These are phyloP conservation scores for Zoanthus sociatus DNA, from an alignment of 92 coral and sea anemone species.

Conservation along the genomic window DNA sequence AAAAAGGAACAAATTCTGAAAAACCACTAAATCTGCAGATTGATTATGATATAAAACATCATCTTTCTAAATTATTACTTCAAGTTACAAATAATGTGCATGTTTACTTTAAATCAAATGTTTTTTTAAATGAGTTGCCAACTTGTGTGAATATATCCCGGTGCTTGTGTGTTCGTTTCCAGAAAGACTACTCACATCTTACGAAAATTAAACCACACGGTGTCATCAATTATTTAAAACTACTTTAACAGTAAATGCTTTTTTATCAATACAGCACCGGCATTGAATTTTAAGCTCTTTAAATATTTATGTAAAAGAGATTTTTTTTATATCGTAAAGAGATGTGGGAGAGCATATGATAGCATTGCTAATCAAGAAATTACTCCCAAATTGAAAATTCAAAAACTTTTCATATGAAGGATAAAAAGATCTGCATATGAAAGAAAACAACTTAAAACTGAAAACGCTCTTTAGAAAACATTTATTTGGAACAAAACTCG, in stretches of 20 bases:
- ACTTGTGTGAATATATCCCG: too few species aligned
- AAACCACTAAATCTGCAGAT: too few species aligned
- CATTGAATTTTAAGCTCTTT: not conserved
- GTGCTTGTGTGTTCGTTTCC: too few species aligned
- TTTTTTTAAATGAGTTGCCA: too few species aligned
- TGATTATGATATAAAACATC: too few species aligned
- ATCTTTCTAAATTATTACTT: too few species aligned
- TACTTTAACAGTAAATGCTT: not conserved
- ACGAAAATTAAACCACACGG: not conserved
- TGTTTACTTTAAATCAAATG: too few species aligned
- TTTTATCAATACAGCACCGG: not conserved
- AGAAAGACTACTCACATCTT: not conserved
- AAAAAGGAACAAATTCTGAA: too few species aligned
- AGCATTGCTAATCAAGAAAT: not conserved
- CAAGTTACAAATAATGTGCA: too few species aligned
- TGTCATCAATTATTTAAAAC: not conserved
- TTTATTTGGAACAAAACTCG: not conserved
- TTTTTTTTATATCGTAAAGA: not conserved
- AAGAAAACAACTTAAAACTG: not conserved
- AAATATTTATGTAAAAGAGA: not conserved
- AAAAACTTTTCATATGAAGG: not conserved
- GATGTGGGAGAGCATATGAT: not conserved
- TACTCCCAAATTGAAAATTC: not conserved
- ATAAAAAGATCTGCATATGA: not conserved
- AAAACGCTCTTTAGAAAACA: not conserved